Evolutionary conservation across 2,888 invertebrate genomes (phyloP), one percentile per base, ranked within the genome.

Genomic region (Lochmaea crataegi): DNA sequence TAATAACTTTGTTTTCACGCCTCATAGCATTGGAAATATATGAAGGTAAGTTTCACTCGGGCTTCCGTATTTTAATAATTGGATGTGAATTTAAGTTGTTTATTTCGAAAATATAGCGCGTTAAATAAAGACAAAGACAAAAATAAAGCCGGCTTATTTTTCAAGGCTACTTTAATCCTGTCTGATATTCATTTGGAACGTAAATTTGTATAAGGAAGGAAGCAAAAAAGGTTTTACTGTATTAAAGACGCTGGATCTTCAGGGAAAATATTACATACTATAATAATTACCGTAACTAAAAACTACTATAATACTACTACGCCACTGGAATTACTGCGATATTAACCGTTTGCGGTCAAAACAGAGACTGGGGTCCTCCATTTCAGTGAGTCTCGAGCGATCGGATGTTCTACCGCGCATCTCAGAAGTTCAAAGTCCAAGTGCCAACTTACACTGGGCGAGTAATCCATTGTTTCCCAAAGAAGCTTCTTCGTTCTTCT

Each of bases 11-110:
- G 84, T 76, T 86, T 87, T 86, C 87, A 87, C 85, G 88, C 87
- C 77, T 85, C 82, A 87, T 90, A 94, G 93, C 93, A 94, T 88
- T 94, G 93, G 93, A 93, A 92, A 88, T 93, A 93, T 88, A 89
- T 92, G 85, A 93, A 94, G 93, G 93, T 94, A 90, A 88, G 92
- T 90, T 68, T 53, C 57, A 38, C 67, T 75, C 66, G 11, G 45
- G 12, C 16, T 64, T 38, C 66, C 18, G 32, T 38, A 38, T 38
- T 56, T 53, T 41, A 38, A 42, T 57, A 32, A 56, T 45, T n/a
- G 16, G 11, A 51, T 64, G n/a, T n/a, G 16, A 16, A 64, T 16
- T 18, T 10, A 18, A 51, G 16, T 16, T 2, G 16, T 53, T 53
- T 14, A n/a, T 16, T 6, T 51, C 3, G 14, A n/a, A 6, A 12